Conservation (phyloP, 2,888 invertebrate genomes). For the Pilophorus perplexus region DNA sequence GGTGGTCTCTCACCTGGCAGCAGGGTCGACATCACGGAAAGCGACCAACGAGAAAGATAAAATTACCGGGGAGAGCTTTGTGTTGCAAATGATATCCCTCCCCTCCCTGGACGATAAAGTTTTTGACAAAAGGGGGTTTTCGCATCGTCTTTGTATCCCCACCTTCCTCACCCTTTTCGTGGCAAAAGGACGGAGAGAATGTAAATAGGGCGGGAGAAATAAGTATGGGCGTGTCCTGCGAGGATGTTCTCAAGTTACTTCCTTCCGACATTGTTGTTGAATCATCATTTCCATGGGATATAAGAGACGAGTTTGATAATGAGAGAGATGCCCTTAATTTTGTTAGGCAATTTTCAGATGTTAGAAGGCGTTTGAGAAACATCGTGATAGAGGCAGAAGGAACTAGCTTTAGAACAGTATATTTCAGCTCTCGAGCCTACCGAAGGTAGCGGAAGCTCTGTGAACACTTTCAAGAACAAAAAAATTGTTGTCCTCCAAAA, state of each 20-base stretch:
- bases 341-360: neutral
- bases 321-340: neutral
- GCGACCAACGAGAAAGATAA: neutral
- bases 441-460: too few species aligned
- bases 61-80: neutral
- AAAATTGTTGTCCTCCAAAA: too few species aligned
- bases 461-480: too few species aligned
- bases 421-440: too few species aligned
- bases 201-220: neutral
- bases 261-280: conserved; percentile 22
- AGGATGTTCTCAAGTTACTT: conserved; percentile 28
- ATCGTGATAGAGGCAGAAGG: too few species aligned
- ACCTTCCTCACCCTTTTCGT: too few species aligned
- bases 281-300: conserved; percentile 12
- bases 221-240: conserved; percentile 1
- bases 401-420: too few species aligned
- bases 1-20: neutral
- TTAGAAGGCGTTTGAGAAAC: neutral
- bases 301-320: too few species aligned
- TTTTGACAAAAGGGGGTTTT: too few species aligned
- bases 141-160: too few species aligned
- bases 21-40: neutral
- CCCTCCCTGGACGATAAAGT: neutral
- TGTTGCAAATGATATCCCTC: neutral
- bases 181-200: neutral